Evolutionary conservation across 2,888 invertebrate species (phyloP), one percentile per base, ranked within the genome.

Genomic region (Podabrus alpinus): DNA sequence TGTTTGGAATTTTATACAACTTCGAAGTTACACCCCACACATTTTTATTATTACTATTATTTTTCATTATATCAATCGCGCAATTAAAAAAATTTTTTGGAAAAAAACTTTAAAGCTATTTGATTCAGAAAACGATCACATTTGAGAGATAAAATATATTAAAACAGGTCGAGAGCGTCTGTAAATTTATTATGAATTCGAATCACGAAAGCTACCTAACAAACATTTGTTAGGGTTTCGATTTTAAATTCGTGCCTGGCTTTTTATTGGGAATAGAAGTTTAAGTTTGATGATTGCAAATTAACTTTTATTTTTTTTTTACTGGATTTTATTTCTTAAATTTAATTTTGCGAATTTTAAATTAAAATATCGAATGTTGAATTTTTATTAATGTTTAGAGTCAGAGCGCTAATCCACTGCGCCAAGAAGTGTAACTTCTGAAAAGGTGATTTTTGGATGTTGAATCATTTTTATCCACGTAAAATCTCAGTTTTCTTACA

Each of bases 1-100:
- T 21, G 15, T 64, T 19, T 21, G 62, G n/a, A 10, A 85, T 82
- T 69, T 88, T 87, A 9, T 83, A 80, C 45, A 91, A 89, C 71
- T 91, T 88, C 62, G 90, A 88, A 76, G 90, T 89, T 7, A 92
- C 91, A 9, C 91, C 91, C 92, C 93, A 93, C 81, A 89, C 89
- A 82, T 89, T 89, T 21, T 89, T 87, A 81, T 88, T 86, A 3
- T 9, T 9, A 45, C 84, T 79, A 5, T 81, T 78, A 15, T 81
- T 77, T 67, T 78, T 82, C 62, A 64, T 64, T 64, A n/a, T 64
- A 9, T 17, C n/a, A 64, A 45, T 7, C 7, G n/a, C 1, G 9
- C 9, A 45, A n/a, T 7, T 45, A 5, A 45, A 45, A 45, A n/a
- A 45, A n/a, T 45, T 7, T 2, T n/a, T 3, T 13, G 7, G n/a